Conservation (phyloP, 1,140 invertebrate species). For the Contarinia nasturtii region DNA sequence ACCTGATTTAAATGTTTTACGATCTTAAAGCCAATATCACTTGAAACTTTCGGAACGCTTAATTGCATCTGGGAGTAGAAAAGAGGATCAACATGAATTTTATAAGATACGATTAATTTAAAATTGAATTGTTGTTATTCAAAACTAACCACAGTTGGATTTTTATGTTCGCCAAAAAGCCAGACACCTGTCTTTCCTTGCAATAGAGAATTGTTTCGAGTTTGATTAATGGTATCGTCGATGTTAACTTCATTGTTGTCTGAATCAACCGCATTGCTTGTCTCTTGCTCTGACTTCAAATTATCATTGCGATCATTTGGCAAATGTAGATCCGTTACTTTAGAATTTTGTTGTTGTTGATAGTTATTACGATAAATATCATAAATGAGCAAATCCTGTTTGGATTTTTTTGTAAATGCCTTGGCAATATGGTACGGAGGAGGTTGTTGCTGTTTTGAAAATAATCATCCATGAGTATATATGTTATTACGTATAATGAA, state of each 20-base stretch:
- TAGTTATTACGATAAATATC: slow-evolving; percentile 13
- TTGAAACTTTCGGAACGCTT: slow-evolving; percentile 10
- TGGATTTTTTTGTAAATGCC: slow-evolving; percentile 43
- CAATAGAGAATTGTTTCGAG: slow-evolving; percentile 8
- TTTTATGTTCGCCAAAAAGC: slow-evolving; percentile 40
- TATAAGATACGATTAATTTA: too few species aligned
- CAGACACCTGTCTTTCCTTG: slow-evolving; percentile 23
- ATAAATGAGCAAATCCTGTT: slow-evolving; percentile 20
- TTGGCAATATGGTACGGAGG: slow-evolving; percentile 51
- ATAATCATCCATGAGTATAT: too few species aligned
- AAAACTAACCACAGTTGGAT: slow-evolving; percentile 31
- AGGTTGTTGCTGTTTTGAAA: slow-evolving; percentile 19
- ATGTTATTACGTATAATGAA: too few species aligned
- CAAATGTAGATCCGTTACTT: too few species aligned
- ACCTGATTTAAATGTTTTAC: slow-evolving; percentile 9
- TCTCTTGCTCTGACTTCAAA: background rate
- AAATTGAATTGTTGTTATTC: background rate
- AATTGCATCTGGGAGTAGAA: slow-evolving; percentile 10
- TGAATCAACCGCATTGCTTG: background rate
- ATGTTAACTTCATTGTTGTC: background rate
- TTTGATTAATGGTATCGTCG: slow-evolving; percentile 7
- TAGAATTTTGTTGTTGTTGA: background rate
- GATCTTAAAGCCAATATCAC: slow-evolving; percentile 9
- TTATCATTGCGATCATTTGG: background rate
- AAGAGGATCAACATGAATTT: background rate